phyloP scores from a whole-genome alignment of 1,140 invertebrate genomes.

The Schlechtendalia chinensis region DNA sequence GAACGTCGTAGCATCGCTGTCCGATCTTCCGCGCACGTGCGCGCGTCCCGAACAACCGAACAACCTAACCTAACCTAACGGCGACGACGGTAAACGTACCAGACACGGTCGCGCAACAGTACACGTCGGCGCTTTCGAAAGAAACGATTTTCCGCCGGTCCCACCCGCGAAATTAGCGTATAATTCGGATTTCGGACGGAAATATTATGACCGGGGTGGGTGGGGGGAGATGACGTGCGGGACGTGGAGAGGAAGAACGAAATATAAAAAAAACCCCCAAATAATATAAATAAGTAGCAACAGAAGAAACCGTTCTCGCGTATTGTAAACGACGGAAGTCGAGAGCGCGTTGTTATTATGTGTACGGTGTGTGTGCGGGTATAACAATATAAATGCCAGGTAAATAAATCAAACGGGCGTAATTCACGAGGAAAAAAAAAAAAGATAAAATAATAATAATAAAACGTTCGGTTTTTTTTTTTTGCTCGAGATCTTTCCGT shows the following conservation, averaged over 20 bases:
- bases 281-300: background rate
- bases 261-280: too few relatives aligned
- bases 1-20: background rate
- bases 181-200: constrained; percentile 38
- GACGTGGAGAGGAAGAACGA: constrained; percentile 1
- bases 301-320: constrained; percentile 21
- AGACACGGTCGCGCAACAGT: background rate
- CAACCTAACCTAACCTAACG: background rate
- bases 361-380: background rate
- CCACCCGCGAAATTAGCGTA: constrained; percentile 36
- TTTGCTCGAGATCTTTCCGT: constrained; percentile 1
- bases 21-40: constrained; percentile 13
- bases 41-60: background rate
- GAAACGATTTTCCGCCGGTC: constrained; percentile 3
- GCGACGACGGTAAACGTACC: background rate
- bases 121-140: background rate
- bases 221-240: background rate
- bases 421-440: constrained; percentile 21
- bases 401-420: constrained; percentile 46
- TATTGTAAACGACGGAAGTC: constrained; percentile 41
- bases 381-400: constrained; percentile 19
- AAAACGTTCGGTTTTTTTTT: background rate
- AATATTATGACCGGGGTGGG: constrained; percentile 39
- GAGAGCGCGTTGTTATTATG: background rate
- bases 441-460: too few relatives aligned